These are phyloP conservation scores for Exocentrus adspersus DNA, from an alignment of 2,888 invertebrate genomes.

Conservation along the genomic window DNA sequence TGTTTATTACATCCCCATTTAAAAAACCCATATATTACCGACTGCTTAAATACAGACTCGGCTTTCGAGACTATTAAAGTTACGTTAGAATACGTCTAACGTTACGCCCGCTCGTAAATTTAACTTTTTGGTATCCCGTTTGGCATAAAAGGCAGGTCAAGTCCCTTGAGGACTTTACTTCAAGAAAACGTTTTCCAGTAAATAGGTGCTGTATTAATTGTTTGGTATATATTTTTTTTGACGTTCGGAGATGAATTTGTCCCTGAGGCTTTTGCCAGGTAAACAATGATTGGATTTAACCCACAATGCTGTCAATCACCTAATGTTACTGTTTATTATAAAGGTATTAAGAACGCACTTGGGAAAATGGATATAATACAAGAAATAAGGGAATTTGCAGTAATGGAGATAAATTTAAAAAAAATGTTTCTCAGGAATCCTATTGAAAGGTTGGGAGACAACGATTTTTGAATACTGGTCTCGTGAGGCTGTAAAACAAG, in stretches of 20 bases:
- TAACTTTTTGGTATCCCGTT: conserved; percentile 32
- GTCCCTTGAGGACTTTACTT: conserved; percentile 6
- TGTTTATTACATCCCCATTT: conserved; percentile 59
- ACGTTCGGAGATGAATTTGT: conserved; percentile 18
- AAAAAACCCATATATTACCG: conserved; percentile 57
- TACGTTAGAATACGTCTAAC: conserved; percentile 56
- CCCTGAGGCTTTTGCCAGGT: neutral
- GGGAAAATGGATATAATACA: no score
- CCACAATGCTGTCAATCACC: no score
- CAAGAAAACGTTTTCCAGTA: conserved; percentile 7
- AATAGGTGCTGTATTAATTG: conserved; percentile 26
- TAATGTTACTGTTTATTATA: no score
- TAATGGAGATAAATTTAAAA: no score
- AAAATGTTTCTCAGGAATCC: no score
- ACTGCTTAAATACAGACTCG: conserved; percentile 54
- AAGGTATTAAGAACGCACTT: no score
- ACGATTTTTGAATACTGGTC: no score
- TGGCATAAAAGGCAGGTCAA: conserved; percentile 10
- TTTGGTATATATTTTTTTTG: conserved; percentile 22
- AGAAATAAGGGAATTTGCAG: no score
- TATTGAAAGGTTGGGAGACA: no score
- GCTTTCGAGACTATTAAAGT: conserved; percentile 54
- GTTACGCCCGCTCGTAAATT: conserved; percentile 57
- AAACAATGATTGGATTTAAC: no score
- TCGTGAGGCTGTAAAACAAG: no score